Base-by-base conservation (phyloP, 53 echinoderm and acorn worm species). In the Henricia sp. region DNA sequence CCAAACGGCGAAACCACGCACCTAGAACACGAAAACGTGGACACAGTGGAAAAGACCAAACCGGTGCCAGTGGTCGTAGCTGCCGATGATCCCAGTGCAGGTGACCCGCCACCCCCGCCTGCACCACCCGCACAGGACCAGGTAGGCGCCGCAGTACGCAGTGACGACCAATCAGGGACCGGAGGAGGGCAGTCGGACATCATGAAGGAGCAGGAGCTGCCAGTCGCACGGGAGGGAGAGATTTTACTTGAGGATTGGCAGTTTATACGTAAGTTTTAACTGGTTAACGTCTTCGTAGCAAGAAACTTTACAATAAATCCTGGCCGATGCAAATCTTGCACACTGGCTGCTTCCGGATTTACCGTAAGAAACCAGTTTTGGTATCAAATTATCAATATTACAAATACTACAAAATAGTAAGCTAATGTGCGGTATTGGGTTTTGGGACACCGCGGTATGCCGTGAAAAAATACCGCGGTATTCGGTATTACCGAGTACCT, bases 191-290 rank as follows among this genome's bases (percentile, higher is more conserved):
- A 38, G 6, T 21, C 21, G 1, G 75, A 80, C n/a, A 59, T 77
- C 59, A 32, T 23, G 43, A 77, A 60, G 33, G 52, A 46, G 52
- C 48, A 64, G 37, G 66, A 64, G 10, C 34, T n/a, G 25, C 76
- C 76, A 6, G 67, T 65, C 28, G 55, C 84, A 26, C 74, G 75
- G 35, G 20, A 83, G 33, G 89, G 93, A 28, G 94, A 94, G 48
- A 96, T 96, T 44, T 77, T 96, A 38, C 66, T 96, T 29, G 94
- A 88, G 24, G 94, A 94, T 62, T 96, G 96, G 96, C 94, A 94
- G 72, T 96, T 96, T 64, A 96, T 96, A 75, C 42, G 96, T 96
- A 67, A 91, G 96, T 91, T n/a, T n/a, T n/a, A n/a, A n/a, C n/a
- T n/a, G n/a, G 20, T 37, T 30, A 6, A 41, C 6, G 30, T 5